Conservation (phyloP, 2,888 invertebrate genomes). For the Anthrax anthrax region DNA sequence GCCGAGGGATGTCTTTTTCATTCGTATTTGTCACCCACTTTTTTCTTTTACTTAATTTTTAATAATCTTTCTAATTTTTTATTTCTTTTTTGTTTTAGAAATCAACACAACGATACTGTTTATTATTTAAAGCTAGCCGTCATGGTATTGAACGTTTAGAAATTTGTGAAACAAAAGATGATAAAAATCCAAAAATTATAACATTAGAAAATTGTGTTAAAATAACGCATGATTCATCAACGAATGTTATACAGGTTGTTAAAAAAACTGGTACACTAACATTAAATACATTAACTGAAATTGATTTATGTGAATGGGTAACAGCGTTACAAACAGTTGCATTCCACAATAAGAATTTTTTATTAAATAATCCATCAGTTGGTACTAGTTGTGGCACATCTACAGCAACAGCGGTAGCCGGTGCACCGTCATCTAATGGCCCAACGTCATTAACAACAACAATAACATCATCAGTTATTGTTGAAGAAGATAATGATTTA, state of each 20-base stretch:
- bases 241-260: conserved; percentile 49
- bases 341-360: conserved; percentile 54
- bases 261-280: conserved; percentile 58
- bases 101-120: conserved; percentile 48
- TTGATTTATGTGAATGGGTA: conserved; percentile 64
- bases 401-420: conserved; percentile 10
- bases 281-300: conserved; percentile 44
- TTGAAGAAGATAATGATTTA: conserved; percentile 79
- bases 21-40: too few relatives aligned
- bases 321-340: conserved; percentile 66
- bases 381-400: conserved; percentile 28
- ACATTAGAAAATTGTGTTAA: conserved; percentile 79
- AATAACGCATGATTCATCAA: conserved; percentile 51
- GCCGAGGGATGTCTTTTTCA: too few relatives aligned
- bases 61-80: too few relatives aligned
- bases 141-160: conserved; percentile 75
- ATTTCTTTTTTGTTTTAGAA: too few relatives aligned
- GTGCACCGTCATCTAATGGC: too few relatives aligned
- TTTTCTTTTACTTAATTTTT: too few relatives aligned
- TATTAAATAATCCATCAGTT: too few relatives aligned
- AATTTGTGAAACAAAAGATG: conserved; percentile 69
- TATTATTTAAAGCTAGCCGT: conserved; percentile 67
- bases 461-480: too few relatives aligned
- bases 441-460: too few relatives aligned
- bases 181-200: conserved; percentile 59